Evolutionary conservation across 2,113 vertebrate species (phyloP).

Genomic region (Rhizomys pruinosus): DNA sequence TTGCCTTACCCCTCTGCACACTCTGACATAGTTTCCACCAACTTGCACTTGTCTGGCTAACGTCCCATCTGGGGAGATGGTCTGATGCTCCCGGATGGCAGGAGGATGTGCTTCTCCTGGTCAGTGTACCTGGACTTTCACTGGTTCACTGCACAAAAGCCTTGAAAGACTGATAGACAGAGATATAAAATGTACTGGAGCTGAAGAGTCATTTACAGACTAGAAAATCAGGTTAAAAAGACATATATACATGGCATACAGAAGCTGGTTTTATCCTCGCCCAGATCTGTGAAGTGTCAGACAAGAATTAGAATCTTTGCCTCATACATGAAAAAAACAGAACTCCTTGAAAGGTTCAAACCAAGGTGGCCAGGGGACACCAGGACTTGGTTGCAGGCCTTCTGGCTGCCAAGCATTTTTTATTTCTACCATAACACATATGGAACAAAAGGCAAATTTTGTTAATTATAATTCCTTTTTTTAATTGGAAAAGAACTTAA

Average conservation of each 20-base stretch:
- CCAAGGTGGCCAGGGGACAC: neutral
- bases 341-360: neutral
- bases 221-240: neutral
- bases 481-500: neutral
- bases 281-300: neutral
- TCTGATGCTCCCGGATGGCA: neutral
- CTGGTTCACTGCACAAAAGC: neutral
- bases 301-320: neutral
- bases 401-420: neutral
- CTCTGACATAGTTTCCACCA: neutral
- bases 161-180: neutral
- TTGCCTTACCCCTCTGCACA: neutral
- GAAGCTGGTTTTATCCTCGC: neutral
- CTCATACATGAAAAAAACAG: neutral
- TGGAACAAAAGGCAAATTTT: neutral
- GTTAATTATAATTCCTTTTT: neutral
- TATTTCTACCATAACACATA: neutral
- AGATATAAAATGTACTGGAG: neutral
- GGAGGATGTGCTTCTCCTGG: neutral
- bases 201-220: neutral
- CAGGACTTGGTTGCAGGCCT: neutral
- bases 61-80: neutral
- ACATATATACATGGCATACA: neutral
- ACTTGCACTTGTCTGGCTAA: accelerated
- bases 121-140: neutral